phyloP scores from a whole-genome alignment of 2,113 vertebrate genomes.

The Triplophysa rosa region DNA sequence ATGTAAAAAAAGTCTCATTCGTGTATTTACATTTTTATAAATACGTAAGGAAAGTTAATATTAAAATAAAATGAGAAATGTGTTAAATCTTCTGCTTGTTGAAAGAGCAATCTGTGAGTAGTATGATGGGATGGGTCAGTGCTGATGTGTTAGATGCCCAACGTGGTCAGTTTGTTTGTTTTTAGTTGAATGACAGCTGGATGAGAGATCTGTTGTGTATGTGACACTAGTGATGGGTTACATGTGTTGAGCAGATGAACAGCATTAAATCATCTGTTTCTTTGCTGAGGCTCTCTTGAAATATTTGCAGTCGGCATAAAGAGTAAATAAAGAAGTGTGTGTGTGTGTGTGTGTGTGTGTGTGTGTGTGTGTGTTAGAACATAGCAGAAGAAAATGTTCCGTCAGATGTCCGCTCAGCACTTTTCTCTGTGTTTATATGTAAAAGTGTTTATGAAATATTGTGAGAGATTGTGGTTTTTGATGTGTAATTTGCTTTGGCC shows the following conservation, averaged over 20 bases:
- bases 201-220: conserved; percentile 23
- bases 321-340: neutral
- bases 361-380: neutral
- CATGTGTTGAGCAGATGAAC: neutral
- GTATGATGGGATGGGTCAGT: too few species aligned
- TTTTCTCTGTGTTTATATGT: conserved; percentile 20
- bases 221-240: neutral
- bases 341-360: neutral
- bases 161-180: neutral
- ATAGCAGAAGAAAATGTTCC: neutral
- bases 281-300: neutral
- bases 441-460: conserved; percentile 11
- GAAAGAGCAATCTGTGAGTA: too few species aligned
- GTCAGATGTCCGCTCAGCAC: conserved; percentile 40
- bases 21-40: too few species aligned
- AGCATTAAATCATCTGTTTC: neutral
- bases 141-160: too few species aligned
- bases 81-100: too few species aligned
- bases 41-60: too few species aligned
- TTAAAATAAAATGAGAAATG: too few species aligned
- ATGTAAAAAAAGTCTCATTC: too few species aligned
- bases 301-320: neutral
- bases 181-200: conserved; percentile 10
- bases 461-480: neutral
- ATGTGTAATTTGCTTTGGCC: neutral